These are phyloP conservation scores for Nomada ruficornis DNA, from an alignment of 2,888 invertebrate genomes.

Conservation along the genomic window DNA sequence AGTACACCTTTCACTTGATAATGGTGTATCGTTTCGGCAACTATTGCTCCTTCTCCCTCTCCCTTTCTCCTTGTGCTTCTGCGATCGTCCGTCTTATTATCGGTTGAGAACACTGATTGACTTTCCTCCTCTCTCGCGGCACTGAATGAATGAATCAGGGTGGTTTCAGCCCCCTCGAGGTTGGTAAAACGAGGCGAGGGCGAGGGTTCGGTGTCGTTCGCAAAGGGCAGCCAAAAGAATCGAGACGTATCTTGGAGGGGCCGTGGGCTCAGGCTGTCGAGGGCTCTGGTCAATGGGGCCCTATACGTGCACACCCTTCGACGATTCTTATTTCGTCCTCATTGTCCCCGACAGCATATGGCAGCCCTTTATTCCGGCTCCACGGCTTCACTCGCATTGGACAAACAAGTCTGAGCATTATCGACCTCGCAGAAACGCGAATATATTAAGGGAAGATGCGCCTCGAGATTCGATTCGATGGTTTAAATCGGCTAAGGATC, in stretches of 20 bases:
- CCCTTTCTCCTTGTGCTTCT: neutral
- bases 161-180: conserved; percentile 46
- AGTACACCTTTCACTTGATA: neutral
- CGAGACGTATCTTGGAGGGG: conserved; percentile 60
- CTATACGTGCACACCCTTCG: conserved; percentile 54
- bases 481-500: neutral
- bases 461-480: neutral
- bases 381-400: conserved; percentile 35
- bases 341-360: conserved; percentile 70
- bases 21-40: neutral
- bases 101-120: conserved; percentile 45
- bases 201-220: conserved; percentile 57
- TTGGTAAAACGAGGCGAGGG: conserved; percentile 34
- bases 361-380: conserved; percentile 64
- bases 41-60: neutral
- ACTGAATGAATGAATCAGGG: conserved; percentile 49
- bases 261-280: conserved; percentile 6
- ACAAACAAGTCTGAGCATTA: conserved; percentile 48
- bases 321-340: conserved; percentile 67
- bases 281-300: conserved; percentile 62
- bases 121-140: conserved; percentile 31
- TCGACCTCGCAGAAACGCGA: conserved; percentile 25
- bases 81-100: conserved; percentile 3
- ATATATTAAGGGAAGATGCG: conserved; percentile 4
- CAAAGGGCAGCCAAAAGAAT: conserved; percentile 62